Conservation (phyloP, 1,140 invertebrate genomes). For the Bombus difficillimus region DNA sequence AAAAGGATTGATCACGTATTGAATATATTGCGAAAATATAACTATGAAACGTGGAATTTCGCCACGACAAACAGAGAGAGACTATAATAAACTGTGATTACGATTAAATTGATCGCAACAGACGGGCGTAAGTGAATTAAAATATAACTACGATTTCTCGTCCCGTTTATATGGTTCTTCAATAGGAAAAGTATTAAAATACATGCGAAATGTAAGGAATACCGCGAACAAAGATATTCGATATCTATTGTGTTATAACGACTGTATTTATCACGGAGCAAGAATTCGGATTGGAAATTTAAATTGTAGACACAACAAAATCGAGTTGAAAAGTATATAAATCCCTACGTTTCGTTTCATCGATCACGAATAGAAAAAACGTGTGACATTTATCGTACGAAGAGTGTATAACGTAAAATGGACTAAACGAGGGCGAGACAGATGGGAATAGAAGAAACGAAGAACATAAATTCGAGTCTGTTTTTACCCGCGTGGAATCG, state of each 20-base stretch:
- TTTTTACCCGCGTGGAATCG: constrained; percentile 30
- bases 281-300: neutral
- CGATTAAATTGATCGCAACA: neutral
- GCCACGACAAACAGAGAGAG: neutral
- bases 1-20: neutral
- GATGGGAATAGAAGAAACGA: neutral
- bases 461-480: constrained; percentile 18
- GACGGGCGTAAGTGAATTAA: neutral
- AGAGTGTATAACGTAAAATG: neutral
- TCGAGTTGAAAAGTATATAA: neutral
- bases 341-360: neutral
- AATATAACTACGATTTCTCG: neutral
- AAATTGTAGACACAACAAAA: neutral
- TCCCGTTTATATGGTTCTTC: neutral
- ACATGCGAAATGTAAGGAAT: neutral
- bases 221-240: neutral
- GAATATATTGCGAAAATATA: neutral
- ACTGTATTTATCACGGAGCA: too few relatives aligned
- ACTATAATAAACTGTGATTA: neutral
- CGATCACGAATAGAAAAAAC: neutral
- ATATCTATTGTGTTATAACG: too few relatives aligned
- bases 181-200: neutral
- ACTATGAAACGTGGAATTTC: neutral
- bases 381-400: neutral
- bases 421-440: neutral